These are phyloP conservation scores for Typhlomys cinereus DNA, from an alignment of 2,113 vertebrate species.

Conservation along the genomic window DNA sequence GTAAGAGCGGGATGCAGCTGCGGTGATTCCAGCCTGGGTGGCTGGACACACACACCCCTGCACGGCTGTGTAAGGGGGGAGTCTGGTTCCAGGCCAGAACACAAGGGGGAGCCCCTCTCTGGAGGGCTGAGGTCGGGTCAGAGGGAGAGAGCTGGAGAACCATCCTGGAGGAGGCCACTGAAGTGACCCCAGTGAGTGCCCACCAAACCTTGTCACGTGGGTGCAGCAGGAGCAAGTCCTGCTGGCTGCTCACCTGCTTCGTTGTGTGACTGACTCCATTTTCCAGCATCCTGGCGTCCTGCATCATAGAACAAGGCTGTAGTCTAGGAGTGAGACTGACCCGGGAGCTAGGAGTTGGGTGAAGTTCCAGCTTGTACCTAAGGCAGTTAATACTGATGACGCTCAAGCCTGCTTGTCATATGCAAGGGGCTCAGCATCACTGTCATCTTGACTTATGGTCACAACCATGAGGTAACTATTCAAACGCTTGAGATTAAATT, in stretches of 20 bases:
- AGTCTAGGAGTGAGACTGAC: background rate
- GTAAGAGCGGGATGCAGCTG: conserved; percentile 43
- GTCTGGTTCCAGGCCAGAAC: background rate
- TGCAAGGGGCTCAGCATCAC: background rate
- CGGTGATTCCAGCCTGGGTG: accelerated
- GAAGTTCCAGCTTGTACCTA: background rate
- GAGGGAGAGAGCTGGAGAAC: background rate
- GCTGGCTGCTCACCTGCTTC: background rate
- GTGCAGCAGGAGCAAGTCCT: background rate
- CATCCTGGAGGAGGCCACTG: background rate
- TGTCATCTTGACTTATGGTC: background rate
- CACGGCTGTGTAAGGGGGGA: accelerated
- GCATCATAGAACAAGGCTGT: background rate
- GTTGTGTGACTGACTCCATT: too few relatives aligned
- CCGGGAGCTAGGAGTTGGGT: too few relatives aligned
- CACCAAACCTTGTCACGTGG: accelerated
- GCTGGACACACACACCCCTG: accelerated
- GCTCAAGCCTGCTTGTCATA: background rate
- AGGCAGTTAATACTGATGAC: background rate
- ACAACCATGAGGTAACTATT: background rate
- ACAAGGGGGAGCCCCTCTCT: accelerated
- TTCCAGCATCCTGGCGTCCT: background rate
- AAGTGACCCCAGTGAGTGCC: background rate
- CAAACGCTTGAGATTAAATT: background rate
- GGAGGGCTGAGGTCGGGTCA: background rate